A percentile compares a stretch with the other conserved stretches of the same genome.
Evolutionary conservation across 2,888 invertebrate genomes (phyloP).

Genomic region (Emesis furor): DNA sequence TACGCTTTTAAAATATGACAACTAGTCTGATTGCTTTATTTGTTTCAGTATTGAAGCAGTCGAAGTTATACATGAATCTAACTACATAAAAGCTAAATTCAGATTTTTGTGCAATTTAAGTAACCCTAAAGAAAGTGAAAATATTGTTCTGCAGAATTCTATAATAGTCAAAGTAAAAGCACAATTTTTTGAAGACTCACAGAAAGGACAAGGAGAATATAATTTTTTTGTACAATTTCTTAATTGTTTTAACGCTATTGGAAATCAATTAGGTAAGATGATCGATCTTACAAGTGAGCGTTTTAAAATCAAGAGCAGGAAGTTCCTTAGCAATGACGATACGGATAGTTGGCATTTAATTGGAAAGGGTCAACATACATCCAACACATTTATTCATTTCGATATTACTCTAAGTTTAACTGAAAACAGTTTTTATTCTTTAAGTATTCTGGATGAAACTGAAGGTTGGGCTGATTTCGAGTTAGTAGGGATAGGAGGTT

Average conservation of each 20-base stretch:
- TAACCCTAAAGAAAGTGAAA: too few species aligned
- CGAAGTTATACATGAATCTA: too few species aligned
- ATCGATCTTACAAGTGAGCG: background rate
- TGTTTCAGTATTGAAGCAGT: too few species aligned
- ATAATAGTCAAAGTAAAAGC: too few species aligned
- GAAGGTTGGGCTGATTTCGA: conserved; percentile 81
- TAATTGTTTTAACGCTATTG: background rate
- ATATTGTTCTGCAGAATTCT: too few species aligned
- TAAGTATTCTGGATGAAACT: conserved; percentile 77
- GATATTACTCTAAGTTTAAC: background rate
- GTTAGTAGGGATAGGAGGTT: conserved; percentile 79
- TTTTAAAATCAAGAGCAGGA: background rate
- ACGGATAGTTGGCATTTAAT: background rate
- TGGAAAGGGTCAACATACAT: too few species aligned
- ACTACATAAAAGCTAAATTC: too few species aligned
- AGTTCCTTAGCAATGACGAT: background rate
- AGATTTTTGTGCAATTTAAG: too few species aligned
- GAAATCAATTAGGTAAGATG: background rate
- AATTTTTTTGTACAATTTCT: background rate
- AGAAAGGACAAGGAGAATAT: too few species aligned
- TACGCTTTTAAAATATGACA: too few species aligned
- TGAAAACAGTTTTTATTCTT: conserved; percentile 60
- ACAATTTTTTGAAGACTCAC: too few species aligned
- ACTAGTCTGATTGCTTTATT: too few species aligned
- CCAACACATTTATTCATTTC: background rate